These are phyloP conservation scores for Sminthopsis crassicaudata DNA, from an alignment of 2,113 vertebrate genomes.

Conservation along the genomic window DNA sequence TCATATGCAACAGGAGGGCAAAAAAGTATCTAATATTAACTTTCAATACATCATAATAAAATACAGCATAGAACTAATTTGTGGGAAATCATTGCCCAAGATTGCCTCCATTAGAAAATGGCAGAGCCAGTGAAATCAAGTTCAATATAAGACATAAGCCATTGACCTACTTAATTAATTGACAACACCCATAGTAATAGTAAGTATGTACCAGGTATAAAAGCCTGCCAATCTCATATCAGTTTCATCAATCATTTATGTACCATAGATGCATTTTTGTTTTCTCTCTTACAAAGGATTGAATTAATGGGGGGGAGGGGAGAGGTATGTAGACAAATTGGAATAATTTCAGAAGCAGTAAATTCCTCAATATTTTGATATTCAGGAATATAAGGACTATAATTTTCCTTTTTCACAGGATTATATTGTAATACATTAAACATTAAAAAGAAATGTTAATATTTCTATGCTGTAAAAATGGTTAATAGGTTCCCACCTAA, in stretches of 20 bases:
- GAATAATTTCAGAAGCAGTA: neutral
- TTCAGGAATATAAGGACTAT: neutral
- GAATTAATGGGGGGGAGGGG: neutral
- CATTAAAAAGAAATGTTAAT: neutral
- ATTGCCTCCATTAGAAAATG: neutral
- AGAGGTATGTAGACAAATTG: neutral
- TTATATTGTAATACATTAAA: neutral
- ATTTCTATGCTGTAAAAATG: neutral
- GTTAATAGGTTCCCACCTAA: neutral
- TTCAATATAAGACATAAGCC: neutral
- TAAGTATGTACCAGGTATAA: neutral
- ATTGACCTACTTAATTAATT: neutral
- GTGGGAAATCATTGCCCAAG: neutral
- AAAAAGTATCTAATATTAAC: neutral
- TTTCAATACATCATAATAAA: neutral
- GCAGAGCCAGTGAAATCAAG: neutral
- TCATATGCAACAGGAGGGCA: neutral
- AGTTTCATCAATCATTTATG: neutral
- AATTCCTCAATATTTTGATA: neutral
- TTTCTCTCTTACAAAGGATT: neutral
- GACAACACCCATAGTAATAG: neutral
- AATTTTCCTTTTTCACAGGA: neutral
- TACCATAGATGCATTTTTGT: neutral
- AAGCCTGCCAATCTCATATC: neutral
- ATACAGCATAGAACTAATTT: neutral